A percentile compares a stretch with the other conserved stretches of the same genome.
phyloP scores from a whole-genome alignment of 2,888 invertebrate species.

The Pachycephus smyrnensis region DNA sequence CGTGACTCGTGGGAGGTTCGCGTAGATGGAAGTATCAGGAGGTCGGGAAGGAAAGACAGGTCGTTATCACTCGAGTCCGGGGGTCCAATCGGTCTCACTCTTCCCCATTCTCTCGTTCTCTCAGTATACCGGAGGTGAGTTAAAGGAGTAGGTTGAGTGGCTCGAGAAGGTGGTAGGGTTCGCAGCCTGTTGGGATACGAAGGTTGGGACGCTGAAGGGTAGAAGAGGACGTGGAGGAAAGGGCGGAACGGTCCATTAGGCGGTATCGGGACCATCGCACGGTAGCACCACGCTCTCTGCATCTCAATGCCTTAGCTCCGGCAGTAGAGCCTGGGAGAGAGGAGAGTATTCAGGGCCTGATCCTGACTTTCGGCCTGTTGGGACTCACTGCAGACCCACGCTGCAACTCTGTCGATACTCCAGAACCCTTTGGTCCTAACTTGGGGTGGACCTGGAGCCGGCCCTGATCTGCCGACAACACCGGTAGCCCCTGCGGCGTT shows the following conservation, averaged over 20 bases:
- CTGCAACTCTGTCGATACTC: neutral
- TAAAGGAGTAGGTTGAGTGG: constrained; percentile 18
- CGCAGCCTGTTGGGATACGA: constrained; percentile 25
- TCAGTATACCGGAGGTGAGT: constrained; percentile 15
- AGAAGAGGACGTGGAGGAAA: constrained; percentile 27
- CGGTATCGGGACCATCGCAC: constrained; percentile 67
- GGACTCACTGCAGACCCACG: neutral
- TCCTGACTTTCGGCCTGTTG: constrained; percentile 4
- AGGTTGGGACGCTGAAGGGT: constrained; percentile 25
- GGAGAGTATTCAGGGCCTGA: constrained; percentile 43
- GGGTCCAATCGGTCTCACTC: constrained; percentile 20
- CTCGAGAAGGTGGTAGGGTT: constrained; percentile 18
- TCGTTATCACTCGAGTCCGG: constrained; percentile 27
- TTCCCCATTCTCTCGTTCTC: neutral
- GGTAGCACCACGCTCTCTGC: constrained; percentile 67
- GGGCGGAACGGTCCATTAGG: constrained; percentile 67
- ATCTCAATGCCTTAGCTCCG: constrained; percentile 60
- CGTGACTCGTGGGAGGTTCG: constrained; percentile 19
- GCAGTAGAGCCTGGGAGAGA: constrained; percentile 38
- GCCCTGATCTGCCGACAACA: constrained; percentile 56
- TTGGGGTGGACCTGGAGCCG: constrained; percentile 22
- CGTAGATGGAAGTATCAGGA: constrained; percentile 30
- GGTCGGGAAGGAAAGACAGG: constrained; percentile 29
- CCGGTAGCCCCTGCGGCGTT: constrained; percentile 62
- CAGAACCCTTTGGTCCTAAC: neutral